Percentiles rank a stretch among this genome's conserved stretches.
Evolutionary conservation across 2,888 invertebrate species (phyloP).

Genomic region (Nomada fucata): DNA sequence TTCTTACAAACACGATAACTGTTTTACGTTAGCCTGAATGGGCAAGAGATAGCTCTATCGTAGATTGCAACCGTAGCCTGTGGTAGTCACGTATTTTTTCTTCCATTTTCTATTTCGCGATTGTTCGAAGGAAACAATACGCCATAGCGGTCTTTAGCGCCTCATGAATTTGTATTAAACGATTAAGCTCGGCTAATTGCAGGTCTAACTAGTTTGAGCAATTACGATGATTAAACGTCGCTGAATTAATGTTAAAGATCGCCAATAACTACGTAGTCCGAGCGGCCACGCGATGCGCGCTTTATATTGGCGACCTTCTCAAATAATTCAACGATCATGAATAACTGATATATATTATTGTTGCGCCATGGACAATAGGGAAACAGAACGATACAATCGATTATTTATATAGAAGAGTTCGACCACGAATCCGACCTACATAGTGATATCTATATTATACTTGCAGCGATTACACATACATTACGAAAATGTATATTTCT

Average conservation of each 20-base stretch:
- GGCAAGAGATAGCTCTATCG: not conserved
- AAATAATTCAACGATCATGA: slow-evolving; percentile 63
- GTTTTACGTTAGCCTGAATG: slow-evolving; percentile 15
- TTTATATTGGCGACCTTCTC: slow-evolving; percentile 59
- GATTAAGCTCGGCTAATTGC: not conserved
- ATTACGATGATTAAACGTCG: not conserved
- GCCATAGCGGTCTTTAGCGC: not conserved
- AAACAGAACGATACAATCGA: slow-evolving; percentile 60
- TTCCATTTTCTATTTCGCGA: not conserved
- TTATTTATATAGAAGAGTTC: slow-evolving; percentile 64
- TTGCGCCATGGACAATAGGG: slow-evolving; percentile 55
- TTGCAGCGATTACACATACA: not conserved
- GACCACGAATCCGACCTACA: slow-evolving; percentile 56
- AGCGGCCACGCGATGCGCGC: slow-evolving; percentile 14
- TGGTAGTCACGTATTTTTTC: not conserved
- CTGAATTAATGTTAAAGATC: slow-evolving; percentile 10
- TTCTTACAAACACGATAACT: slow-evolving; percentile 29
- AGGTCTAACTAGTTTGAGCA: not conserved
- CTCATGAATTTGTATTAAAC: not conserved
- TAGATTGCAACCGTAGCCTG: not conserved
- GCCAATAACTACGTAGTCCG: not conserved
- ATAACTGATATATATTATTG: slow-evolving; percentile 64
- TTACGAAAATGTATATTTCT: not conserved
- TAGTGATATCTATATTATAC: slow-evolving; percentile 28
- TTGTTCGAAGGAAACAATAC: not conserved